A percentile compares a stretch with the other conserved stretches of the same genome.
These are phyloP conservation scores for Arizona elegans DNA, from an alignment of 2,113 vertebrate species.

Conservation along the genomic window DNA sequence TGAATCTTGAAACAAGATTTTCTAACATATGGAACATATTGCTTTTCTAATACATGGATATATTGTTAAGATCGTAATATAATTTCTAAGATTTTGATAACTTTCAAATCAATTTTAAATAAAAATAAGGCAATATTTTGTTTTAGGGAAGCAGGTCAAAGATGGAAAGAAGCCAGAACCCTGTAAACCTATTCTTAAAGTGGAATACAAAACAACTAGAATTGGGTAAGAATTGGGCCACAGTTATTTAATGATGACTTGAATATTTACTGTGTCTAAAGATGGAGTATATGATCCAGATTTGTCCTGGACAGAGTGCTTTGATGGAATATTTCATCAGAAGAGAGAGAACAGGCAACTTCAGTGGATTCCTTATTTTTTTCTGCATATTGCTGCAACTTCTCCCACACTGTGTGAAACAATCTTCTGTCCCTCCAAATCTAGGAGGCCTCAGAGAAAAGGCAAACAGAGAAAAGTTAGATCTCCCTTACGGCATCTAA, in stretches of 20 bases:
- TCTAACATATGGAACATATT: neutral
- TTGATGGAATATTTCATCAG: neutral
- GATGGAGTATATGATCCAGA: neutral
- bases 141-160: conserved; percentile 97
- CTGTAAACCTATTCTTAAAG: conserved; percentile 99
- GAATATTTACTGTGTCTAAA: neutral
- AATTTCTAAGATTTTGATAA: neutral
- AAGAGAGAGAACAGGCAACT: neutral
- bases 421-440: neutral
- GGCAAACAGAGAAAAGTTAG: no score
- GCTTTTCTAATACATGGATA: neutral
- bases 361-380: neutral
- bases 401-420: neutral
- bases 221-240: conserved; percentile 77
- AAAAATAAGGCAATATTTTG: conserved; percentile 71
- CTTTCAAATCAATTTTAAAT: conserved; percentile 46
- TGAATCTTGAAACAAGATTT: neutral
- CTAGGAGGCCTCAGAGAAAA: neutral
- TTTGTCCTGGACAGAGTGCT: neutral
- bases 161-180: conserved; percentile 99
- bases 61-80: neutral
- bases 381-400: neutral
- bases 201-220: conserved; percentile 98
- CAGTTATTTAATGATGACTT: neutral
- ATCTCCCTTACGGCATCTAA: neutral